These are phyloP conservation scores for Scaptomyza reducta DNA, from an alignment of 2,888 invertebrate genomes.

Conservation along the genomic window DNA sequence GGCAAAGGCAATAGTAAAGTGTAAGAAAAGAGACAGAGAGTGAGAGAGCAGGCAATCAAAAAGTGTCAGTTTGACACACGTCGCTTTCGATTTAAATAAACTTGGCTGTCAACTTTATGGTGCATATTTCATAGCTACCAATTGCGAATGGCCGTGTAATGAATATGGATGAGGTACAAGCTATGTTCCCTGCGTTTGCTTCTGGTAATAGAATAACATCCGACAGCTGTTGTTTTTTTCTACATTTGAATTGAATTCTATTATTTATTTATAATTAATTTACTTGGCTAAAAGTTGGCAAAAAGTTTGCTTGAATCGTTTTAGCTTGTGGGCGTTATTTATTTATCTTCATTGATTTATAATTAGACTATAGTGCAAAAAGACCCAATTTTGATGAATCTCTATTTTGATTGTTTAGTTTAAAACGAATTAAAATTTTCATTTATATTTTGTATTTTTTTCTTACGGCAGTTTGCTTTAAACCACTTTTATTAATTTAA, in stretches of 20 bases:
- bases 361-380: too few relatives aligned
- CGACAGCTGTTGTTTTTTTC: slow-evolving; percentile 24
- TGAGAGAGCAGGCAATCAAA: slow-evolving; percentile 62
- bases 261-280: slow-evolving; percentile 10
- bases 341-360: too few relatives aligned
- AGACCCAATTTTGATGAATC: too few relatives aligned
- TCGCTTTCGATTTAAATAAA: slow-evolving; percentile 77
- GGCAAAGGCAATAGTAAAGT: neutral
- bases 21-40: slow-evolving; percentile 34
- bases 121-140: slow-evolving; percentile 56
- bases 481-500: too few relatives aligned
- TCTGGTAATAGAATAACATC: neutral
- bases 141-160: slow-evolving; percentile 40
- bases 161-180: slow-evolving; percentile 38
- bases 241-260: slow-evolving; percentile 14
- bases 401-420: too few relatives aligned
- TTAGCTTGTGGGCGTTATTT: neutral
- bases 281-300: neutral
- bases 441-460: too few relatives aligned
- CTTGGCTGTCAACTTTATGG: slow-evolving; percentile 59
- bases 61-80: slow-evolving; percentile 76
- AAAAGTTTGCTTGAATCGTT: neutral
- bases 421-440: too few relatives aligned
- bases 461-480: too few relatives aligned
- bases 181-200: neutral